phyloP scores from a whole-genome alignment of 2,113 vertebrate genomes.

The Tragelaphus imberbis region DNA sequence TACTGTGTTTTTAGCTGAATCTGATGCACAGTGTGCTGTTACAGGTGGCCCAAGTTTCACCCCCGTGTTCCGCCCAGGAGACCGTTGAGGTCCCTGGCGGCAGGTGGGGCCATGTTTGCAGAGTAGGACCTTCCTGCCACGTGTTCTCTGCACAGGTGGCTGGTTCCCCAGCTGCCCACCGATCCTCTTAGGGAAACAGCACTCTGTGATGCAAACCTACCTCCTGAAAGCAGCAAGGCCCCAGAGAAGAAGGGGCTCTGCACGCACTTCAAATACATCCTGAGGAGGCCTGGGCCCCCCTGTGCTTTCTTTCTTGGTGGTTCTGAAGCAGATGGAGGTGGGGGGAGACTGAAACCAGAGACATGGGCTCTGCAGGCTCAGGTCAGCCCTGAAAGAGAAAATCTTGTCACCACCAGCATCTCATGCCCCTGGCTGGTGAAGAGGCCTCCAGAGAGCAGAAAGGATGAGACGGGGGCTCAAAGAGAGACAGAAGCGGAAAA shows the following conservation, averaged over 20 bases:
- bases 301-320: neutral
- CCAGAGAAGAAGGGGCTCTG: neutral
- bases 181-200: neutral
- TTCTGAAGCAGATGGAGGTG: neutral
- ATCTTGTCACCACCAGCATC: neutral
- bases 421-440: neutral
- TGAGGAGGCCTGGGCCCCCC: neutral
- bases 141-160: neutral
- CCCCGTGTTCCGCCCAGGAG: rapidly evolving
- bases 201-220: neutral
- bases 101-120: rapidly evolving
- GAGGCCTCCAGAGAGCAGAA: neutral
- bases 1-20: conserved; percentile 10
- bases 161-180: neutral
- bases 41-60: too few relatives aligned
- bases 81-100: rapidly evolving
- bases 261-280: neutral
- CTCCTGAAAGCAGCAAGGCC: neutral
- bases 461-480: neutral
- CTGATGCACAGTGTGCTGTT: rapidly evolving
- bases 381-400: neutral
- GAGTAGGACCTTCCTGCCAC: rapidly evolving
- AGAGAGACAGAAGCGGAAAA: neutral
- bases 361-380: neutral
- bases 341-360: neutral